Evolutionary conservation across 2,888 invertebrate species (phyloP), one percentile per base, ranked within the genome.

Genomic region (Himalopsyche kuldschensis): DNA sequence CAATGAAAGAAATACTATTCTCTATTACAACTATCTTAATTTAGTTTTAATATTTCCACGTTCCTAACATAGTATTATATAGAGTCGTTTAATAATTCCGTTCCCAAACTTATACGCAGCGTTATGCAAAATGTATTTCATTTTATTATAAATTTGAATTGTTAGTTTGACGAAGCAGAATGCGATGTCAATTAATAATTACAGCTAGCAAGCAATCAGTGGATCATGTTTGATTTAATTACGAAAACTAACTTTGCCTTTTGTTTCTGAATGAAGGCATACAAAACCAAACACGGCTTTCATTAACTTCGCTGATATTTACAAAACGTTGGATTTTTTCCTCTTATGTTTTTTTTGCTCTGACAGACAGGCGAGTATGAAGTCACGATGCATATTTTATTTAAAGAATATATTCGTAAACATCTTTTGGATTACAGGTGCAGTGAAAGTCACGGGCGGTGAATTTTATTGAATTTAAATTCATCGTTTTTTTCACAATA

Each of bases 201-300:
- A 69, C 69, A 69, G 69, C 69, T 24, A 69, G 69, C 69, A 69
- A 69, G 69, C 69, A 69, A 69, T 69, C 69, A 69, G 69, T 27
- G 69, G 69, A 69, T 69, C 69, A 69, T 69, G 69, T 69, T 69
- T 69, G 69, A 69, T 69, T 69, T 69, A 69, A 69, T 69, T 69
- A 69, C 69, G 69, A 69, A 69, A 69, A 69, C 69, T 69, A 69
- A 69, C 69, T 69, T 69, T 15, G 69, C 69, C 69, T 69, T 69
- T 69, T 69, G 69, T 69, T 69, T 27, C 69, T 30, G 30, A 24
- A 69, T 27, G 69, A 27, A 69, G 69, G 69, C 69, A 69, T 27
- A 69, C 69, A 30, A 27, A 69, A 27, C 27, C 69, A 69, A 69
- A 69, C 27, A 69, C 15, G 15, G 69, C 69, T 69, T 69, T 69